Evolutionary conservation across 2,113 vertebrate genomes (phyloP), one percentile per base, ranked within the genome.

Genomic region (Thalassoma bifasciatum): DNA sequence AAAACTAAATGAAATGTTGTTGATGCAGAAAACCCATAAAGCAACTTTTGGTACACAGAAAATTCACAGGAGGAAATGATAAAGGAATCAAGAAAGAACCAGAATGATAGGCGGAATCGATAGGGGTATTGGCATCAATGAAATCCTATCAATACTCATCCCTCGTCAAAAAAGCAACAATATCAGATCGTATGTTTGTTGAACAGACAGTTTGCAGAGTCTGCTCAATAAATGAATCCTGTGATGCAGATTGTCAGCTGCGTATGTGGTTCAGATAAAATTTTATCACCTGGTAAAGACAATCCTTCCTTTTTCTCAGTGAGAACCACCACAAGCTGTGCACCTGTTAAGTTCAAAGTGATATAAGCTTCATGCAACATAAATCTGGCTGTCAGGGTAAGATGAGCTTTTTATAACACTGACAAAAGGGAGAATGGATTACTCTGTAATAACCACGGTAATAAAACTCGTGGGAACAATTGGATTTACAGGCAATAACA

Each of bases 361-460:
- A 66, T 63, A 72, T 76, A 47, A 76, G 12, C 59, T 64, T 34
- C 2, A 19, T 69, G 59, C 52, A 68, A 72, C 67, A 79, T 81
- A 77, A 88, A 81, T 78, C 72, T 77, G 56, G 22, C 62, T 22
- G 46, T 58, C 59, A 58, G 42, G 47, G 66, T 61, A 9, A 49
- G 24, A 69, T 57, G 50, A 73, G 59, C 3, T 26, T 81, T 83
- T 85, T 54, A 69, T 62, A 73, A 51, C 12, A 11, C 34, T 68
- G 61, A 63, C 71, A 66, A 69, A 81, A 62, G 34, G 16, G 36
- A 67, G 46, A 72, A 79, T 58, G 62, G 56, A 77, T 77, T 76
- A 66, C 52, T 52, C 24, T 19, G 22, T 26, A 42, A 46, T 51
- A 75, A n/a, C n/a, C 52, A 24, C 9, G 10, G 63, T 61, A 79